A percentile compares a stretch with the other conserved stretches of the same genome.
These are phyloP conservation scores for Cynopterus sphinx DNA, from an alignment of 2,797 vertebrate genomes.

Conservation along the genomic window DNA sequence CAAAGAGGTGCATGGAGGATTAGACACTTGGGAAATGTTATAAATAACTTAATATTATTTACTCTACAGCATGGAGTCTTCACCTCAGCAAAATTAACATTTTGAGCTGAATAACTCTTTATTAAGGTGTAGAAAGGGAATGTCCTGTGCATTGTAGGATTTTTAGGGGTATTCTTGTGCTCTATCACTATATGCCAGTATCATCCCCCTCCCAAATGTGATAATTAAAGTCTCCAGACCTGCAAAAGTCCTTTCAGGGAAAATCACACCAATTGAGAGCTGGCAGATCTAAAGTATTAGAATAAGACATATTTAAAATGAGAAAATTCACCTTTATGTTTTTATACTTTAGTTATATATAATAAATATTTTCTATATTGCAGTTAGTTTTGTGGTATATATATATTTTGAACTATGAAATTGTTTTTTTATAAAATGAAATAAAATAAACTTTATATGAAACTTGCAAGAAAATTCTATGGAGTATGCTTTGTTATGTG, in stretches of 20 bases:
- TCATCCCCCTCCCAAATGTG: neutral
- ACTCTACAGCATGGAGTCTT: neutral
- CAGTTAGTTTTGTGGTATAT: neutral
- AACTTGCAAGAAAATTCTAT: neutral
- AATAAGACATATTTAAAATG: neutral
- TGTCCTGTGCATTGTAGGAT: fast-evolving
- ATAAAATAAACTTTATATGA: slow-evolving; percentile 2
- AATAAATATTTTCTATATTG: neutral
- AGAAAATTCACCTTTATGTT: neutral
- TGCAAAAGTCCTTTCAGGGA: neutral
- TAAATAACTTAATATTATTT: neutral
- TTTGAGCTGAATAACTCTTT: neutral
- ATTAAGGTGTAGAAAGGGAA: neutral
- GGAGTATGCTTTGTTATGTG: neutral
- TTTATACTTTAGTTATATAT: neutral
- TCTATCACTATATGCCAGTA: neutral
- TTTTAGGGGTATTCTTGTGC: neutral
- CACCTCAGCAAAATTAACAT: neutral
- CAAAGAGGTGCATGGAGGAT: neutral
- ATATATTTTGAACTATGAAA: neutral
- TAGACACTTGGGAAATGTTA: neutral
- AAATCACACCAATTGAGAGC: neutral
- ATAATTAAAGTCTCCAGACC: neutral
- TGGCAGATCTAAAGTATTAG: neutral
- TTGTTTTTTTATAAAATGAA: neutral